Evolutionary conservation across 2,797 vertebrate species (phyloP).

Genomic region (Malacoctenus gilli): DNA sequence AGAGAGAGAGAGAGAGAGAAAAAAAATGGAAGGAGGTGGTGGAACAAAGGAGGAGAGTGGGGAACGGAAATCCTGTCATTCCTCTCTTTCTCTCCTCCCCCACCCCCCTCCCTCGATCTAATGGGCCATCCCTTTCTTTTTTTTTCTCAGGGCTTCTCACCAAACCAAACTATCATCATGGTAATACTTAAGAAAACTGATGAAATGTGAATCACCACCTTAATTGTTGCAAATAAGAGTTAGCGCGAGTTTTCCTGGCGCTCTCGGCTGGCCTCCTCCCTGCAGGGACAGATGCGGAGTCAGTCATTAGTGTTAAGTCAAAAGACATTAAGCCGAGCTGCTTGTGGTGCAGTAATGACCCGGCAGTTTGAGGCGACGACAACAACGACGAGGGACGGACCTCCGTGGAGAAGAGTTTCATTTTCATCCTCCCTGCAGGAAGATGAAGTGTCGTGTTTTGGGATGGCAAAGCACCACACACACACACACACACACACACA

Average conservation of each 20-base stretch:
- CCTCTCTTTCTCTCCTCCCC: not conserved
- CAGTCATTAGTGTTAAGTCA: constrained; percentile 78
- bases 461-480: constrained; percentile 39
- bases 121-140: constrained; percentile 20
- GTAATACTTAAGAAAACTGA: constrained; percentile 50
- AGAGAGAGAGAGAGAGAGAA: not conserved
- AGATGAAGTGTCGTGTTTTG: constrained; percentile 31
- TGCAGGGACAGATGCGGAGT: constrained; percentile 70
- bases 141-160: constrained; percentile 8
- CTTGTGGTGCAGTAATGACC: constrained; percentile 76
- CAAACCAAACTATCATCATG: constrained; percentile 37
- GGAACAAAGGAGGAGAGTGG: not conserved
- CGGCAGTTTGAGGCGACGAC: constrained; percentile 72
- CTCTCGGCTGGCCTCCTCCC: constrained; percentile 46
- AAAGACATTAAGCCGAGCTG: constrained; percentile 76
- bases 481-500: not conserved
- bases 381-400: constrained; percentile 64
- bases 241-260: constrained; percentile 54
- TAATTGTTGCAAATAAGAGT: constrained; percentile 68
- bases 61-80: not conserved
- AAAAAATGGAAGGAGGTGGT: not conserved
- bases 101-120: constrained; percentile 11
- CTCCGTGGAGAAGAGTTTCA: constrained; percentile 53
- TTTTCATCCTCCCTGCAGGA: constrained; percentile 48
- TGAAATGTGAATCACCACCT: constrained; percentile 50